Evolutionary conservation across 2,888 invertebrate species (phyloP).

Genomic region (Diarsia brunnea): DNA sequence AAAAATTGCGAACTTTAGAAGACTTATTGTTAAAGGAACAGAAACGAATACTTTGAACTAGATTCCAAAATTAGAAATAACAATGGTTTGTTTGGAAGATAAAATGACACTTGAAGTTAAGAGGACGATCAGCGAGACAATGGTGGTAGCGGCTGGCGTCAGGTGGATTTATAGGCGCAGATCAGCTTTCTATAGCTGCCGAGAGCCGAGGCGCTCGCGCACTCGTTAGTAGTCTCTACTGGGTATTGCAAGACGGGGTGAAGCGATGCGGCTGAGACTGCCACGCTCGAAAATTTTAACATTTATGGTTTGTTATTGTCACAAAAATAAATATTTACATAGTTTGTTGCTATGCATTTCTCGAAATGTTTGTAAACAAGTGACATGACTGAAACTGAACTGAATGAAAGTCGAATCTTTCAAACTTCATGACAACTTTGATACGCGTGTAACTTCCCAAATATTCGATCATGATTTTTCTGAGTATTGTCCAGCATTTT

Average conservation of each 20-base stretch:
- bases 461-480: neutral
- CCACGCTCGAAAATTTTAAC: slow-evolving; percentile 12
- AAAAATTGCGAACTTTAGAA: slow-evolving; percentile 29
- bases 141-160: slow-evolving; percentile 77
- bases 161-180: slow-evolving; percentile 84
- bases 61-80: slow-evolving; percentile 18
- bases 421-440: neutral
- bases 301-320: slow-evolving; percentile 25
- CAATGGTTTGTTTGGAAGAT: slow-evolving; percentile 25
- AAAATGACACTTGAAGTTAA: slow-evolving; percentile 72
- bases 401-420: neutral
- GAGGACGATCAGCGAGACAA: slow-evolving; percentile 84
- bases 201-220: slow-evolving; percentile 58
- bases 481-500: neutral
- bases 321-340: slow-evolving; percentile 18
- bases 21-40: neutral
- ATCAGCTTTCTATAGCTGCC: slow-evolving; percentile 83
- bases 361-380: neutral
- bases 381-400: neutral
- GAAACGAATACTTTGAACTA: slow-evolving; percentile 17
- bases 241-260: slow-evolving; percentile 37
- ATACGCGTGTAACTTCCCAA: neutral
- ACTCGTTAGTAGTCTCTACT: slow-evolving; percentile 42
- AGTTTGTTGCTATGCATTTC: slow-evolving; percentile 7
- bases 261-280: slow-evolving; percentile 13